Conservation (phyloP, 2,888 invertebrate species). For the Panorpa germanica region DNA sequence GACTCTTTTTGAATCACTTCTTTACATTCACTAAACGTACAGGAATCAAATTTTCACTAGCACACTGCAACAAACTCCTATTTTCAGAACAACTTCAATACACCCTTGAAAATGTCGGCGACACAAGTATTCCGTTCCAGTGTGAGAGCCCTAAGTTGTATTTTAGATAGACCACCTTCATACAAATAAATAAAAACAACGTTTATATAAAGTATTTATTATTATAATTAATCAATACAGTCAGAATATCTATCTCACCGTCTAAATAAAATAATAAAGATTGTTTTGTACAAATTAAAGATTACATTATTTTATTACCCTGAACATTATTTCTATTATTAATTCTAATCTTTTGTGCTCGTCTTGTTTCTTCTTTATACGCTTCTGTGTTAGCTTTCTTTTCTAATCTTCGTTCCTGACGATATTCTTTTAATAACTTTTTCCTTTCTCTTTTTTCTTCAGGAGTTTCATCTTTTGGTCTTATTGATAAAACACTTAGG, state of each 20-base stretch:
- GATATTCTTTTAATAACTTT: constrained; percentile 54
- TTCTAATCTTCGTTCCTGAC: constrained; percentile 59
- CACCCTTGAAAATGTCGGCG: no score
- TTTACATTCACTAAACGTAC: no score
- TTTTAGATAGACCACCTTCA: no score
- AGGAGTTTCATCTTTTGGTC: constrained; percentile 57
- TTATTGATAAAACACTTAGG: constrained; percentile 43
- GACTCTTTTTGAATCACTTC: no score
- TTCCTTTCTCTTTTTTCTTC: constrained; percentile 66
- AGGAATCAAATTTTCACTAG: no score
- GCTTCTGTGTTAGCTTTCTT: constrained; percentile 63
- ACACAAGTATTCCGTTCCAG: no score
- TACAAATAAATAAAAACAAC: no score
- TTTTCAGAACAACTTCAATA: no score
- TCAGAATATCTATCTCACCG: neutral
- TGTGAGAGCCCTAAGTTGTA: no score
- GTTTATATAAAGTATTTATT: constrained; percentile 3
- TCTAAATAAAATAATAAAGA: constrained; percentile 5
- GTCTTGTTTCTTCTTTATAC: constrained; percentile 71
- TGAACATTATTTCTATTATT: constrained; percentile 60
- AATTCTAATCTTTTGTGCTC: constrained; percentile 55
- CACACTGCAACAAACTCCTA: no score
- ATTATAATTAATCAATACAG: constrained; percentile 3
- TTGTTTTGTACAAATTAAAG: constrained; percentile 5
- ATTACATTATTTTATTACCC: constrained; percentile 43